Base-by-base conservation (phyloP, 1,140 invertebrate genomes). In the Portunus trituberculatus region DNA sequence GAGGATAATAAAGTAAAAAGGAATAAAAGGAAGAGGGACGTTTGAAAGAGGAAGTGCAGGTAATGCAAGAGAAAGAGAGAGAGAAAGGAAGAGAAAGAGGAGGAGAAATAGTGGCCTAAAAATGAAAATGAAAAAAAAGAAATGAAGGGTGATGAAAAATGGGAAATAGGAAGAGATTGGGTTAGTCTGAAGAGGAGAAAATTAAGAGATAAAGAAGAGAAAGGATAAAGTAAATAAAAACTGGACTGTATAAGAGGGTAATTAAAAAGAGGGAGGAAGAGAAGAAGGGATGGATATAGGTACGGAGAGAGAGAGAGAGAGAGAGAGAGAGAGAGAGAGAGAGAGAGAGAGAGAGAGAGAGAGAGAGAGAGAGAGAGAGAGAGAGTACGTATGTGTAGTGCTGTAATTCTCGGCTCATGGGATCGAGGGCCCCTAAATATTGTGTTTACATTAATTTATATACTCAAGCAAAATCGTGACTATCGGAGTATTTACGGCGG, bases 261-360 rank as follows among this genome's bases (percentile, higher is more conserved):
- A 83, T n/a, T 4, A 83, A 83, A 83, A 29, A 7, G 4, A 29
- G 20, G 0, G 76, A 29, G 28, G 7, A 7, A 29, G 28, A 29
- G 76, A 83, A 3, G 76, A 83, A 25, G 28, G 76, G 7, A 29
- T 25, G 76, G 76, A 29, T n/a, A 83, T n/a, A 29, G 28, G 20
- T 25, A 29, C 1, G 7, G 76, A 29, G 7, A 29, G 7, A 83
- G 20, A 29, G 76, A 83, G 28, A 29, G 76, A 83, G 76, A 83
- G 76, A 83, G 76, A 83, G 28, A 83, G 76, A 83, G 76, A 83
- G 76, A 83, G 76, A 83, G 76, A 83, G 76, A 83, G 76, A 83
- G 76, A 83, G 76, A 83, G 76, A 83, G 76, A 83, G 76, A 83
- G 76, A 83, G 76, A 83, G 76, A 83, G 76, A 83, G 76, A 83